Evolutionary conservation across 2,888 invertebrate species (phyloP).

Genomic region (Sphecodes monilicornis): DNA sequence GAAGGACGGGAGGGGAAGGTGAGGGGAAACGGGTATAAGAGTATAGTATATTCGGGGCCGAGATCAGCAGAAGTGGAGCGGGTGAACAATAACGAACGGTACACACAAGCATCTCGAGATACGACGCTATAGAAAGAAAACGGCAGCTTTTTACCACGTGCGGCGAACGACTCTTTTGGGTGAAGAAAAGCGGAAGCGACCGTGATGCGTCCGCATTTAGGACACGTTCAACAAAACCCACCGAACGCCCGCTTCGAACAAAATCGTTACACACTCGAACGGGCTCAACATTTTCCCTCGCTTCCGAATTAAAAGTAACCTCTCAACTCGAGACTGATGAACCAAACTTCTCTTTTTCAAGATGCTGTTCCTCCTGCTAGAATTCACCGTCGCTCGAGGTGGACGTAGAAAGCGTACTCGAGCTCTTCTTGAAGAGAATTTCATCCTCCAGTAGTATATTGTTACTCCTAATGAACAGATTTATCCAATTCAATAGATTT

Average conservation of each 20-base stretch:
- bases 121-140: conserved; percentile 48
- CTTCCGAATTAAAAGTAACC: conserved; percentile 5
- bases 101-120: conserved; percentile 44
- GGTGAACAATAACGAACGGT: conserved; percentile 57
- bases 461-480: background rate
- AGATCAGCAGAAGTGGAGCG: conserved; percentile 49
- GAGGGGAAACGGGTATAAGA: conserved; percentile 17
- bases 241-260: conserved; percentile 9
- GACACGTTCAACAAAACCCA: conserved; percentile 47
- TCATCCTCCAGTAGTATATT: background rate
- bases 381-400: background rate
- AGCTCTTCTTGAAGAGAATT: background rate
- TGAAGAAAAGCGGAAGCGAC: conserved; percentile 40
- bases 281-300: background rate
- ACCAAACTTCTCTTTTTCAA: background rate
- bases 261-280: conserved; percentile 27
- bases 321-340: background rate
- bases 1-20: background rate
- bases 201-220: conserved; percentile 47
- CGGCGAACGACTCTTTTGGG: conserved; percentile 32
- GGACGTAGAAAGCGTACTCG: background rate
- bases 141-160: conserved; percentile 41
- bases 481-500: no score
- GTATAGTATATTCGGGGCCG: conserved; percentile 22
- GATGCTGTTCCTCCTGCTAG: background rate